Base-by-base conservation (phyloP, 2,797 vertebrate genomes). In the Coccyzus lansbergi region DNA sequence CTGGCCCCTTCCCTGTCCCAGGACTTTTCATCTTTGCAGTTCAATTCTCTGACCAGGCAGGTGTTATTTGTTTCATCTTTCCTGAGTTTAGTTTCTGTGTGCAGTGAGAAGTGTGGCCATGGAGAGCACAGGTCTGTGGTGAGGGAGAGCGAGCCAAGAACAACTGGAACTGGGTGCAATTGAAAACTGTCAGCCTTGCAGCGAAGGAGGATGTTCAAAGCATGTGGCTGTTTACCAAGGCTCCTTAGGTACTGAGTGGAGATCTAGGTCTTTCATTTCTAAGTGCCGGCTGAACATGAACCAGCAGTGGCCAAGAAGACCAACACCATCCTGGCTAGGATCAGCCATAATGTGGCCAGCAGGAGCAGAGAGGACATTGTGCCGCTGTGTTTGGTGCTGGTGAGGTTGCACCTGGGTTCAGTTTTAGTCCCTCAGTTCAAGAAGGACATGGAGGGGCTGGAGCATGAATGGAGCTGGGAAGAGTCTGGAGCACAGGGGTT, bases 81-180 rank as follows among this genome's bases (percentile, higher is more conserved):
- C 46, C 71, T 28, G 68, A 15, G 0, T 59, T 85, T 86, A 70
- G 12, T 31, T 74, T 48, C 13, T 74, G 63, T 53, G 63, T 15
- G 2, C 12, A 2, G 74, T 42, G 52, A 81, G 44, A 29, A 83
- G 51, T 63, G 38, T 2, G 4, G 80, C 58, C 25, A 0, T 3
- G 40, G 48, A 52, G 74, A 92, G 64, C 84, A 59, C 67, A 70
- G 91, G 78, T 91, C 82, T 83, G 81, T 89, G 86, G 84, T 77
- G 92, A 89, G 49, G 60, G 56, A 40, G 1, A 3, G 78, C 53
- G 75, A 77, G 89, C 94, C 82, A 93, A 91, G 64, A 87, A 74
- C 82, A 91, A 74, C 86, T 58, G 16, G 64, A 89, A 21, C 26
- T 77, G 78, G 29, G 40, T 70, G 56, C 89, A 55, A 89, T 31